Conservation (phyloP, 2,888 invertebrate genomes). For the Deilephila porcellus region DNA sequence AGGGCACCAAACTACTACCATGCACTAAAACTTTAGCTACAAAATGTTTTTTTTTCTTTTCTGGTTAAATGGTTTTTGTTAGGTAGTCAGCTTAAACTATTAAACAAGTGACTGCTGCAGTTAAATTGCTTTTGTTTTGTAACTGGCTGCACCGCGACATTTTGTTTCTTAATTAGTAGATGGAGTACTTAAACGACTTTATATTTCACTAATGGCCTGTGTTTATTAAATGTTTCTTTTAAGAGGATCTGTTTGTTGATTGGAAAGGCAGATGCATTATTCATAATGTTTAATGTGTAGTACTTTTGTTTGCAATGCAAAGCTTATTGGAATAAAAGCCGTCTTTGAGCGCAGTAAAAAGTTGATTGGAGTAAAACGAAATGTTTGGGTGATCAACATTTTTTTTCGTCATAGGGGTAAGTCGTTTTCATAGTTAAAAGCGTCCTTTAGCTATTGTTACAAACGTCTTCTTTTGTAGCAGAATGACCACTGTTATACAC, state of each 20-base stretch:
- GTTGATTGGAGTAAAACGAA: no score
- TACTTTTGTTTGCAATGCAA: background rate
- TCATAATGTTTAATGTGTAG: background rate
- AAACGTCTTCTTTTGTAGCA: no score
- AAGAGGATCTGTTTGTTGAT: background rate
- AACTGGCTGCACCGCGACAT: background rate
- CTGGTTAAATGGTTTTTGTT: background rate
- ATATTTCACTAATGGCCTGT: background rate
- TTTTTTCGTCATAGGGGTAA: no score
- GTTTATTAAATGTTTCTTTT: background rate
- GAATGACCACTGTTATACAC: no score
- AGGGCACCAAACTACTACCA: no score
- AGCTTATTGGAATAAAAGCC: background rate
- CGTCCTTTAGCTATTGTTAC: no score
- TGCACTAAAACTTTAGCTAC: no score
- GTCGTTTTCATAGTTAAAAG: no score
- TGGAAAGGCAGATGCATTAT: slow-evolving; percentile 2
- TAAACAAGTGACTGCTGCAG: slow-evolving; percentile 7
- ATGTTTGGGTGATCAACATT: no score
- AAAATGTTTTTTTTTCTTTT: no score
- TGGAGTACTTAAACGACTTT: background rate
- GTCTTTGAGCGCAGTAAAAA: no score
- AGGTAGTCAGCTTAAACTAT: background rate
- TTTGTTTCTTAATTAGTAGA: background rate
- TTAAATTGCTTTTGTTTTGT: slow-evolving; percentile 23